Conservation (phyloP, 30 jellyfish, hydroid and myxozoan genomes). For the Nemopilema nomurai region DNA sequence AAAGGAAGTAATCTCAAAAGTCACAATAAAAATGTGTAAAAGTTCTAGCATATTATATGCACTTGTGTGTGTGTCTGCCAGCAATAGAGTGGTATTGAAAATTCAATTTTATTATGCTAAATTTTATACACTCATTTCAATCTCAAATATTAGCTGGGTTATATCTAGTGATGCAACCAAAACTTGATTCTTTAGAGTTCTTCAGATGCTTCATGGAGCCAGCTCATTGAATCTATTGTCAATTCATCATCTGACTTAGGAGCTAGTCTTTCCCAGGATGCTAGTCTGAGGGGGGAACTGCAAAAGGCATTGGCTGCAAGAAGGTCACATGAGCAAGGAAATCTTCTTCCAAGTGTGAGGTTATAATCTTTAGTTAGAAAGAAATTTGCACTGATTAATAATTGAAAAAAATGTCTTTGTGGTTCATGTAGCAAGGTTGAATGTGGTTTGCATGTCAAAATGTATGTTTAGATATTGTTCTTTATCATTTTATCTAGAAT, state of each 20-base stretch:
- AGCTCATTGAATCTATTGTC: constrained; percentile 42
- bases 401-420: no score
- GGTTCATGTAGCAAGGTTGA: no score
- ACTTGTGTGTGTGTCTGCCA: background rate
- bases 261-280: background rate
- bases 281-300: constrained; percentile 47
- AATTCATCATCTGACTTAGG: background rate
- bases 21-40: no score
- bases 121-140: background rate
- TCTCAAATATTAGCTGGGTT: background rate
- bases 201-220: constrained; percentile 52
- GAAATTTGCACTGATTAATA: no score
- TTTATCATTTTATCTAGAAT: no score
- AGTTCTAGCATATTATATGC: no score
- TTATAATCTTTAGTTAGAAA: background rate
- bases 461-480: no score
- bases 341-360: constrained; percentile 88
- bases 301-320: constrained; percentile 78
- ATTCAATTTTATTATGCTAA: background rate
- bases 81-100: background rate
- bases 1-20: no score
- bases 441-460: no score
- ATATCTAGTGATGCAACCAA: background rate
- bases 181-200: constrained; percentile 13
- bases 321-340: constrained; percentile 94